These are phyloP conservation scores for Heliconius hermathena DNA, from an alignment of 1,140 invertebrate species.

Conservation along the genomic window DNA sequence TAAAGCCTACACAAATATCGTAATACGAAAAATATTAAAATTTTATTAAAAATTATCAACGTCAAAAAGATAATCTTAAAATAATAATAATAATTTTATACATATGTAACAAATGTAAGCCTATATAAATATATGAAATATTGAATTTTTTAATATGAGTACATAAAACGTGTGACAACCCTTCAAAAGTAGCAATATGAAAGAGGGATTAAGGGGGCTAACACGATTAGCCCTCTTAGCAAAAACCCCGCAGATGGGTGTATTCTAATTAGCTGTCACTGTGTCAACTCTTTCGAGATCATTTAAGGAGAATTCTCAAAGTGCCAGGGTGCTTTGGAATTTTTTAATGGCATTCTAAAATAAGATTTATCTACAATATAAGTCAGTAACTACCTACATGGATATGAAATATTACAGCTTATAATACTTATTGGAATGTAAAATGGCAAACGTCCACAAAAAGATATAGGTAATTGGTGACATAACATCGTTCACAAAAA, in stretches of 20 bases:
- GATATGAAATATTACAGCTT: not conserved
- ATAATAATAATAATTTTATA: not conserved
- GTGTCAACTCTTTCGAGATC: slow-evolving; percentile 71
- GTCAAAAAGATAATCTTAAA: no score
- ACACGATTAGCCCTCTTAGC: slow-evolving; percentile 73
- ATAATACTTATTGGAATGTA: not conserved
- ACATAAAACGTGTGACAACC: slow-evolving; percentile 41
- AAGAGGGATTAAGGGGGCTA: slow-evolving; percentile 59
- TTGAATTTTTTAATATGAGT: not conserved
- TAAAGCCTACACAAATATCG: no score
- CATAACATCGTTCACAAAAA: slow-evolving; percentile 21
- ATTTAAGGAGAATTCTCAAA: slow-evolving; percentile 40
- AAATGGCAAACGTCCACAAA: not conserved
- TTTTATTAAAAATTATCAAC: no score
- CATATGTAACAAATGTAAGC: not conserved
- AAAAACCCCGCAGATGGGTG: slow-evolving; percentile 77
- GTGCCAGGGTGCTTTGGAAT: slow-evolving; percentile 1
- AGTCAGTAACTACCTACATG: not conserved
- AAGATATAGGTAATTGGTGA: not conserved
- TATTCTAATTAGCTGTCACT: slow-evolving; percentile 79
- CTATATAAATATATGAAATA: not conserved
- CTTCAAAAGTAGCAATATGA: slow-evolving; percentile 39
- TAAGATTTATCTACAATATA: slow-evolving; percentile 1
- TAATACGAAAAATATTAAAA: no score
- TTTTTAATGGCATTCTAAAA: slow-evolving; percentile 31